Evolutionary conservation across 2,113 vertebrate species (phyloP), one percentile per base, ranked within the genome.

Genomic region (Paratilapia polleni): DNA sequence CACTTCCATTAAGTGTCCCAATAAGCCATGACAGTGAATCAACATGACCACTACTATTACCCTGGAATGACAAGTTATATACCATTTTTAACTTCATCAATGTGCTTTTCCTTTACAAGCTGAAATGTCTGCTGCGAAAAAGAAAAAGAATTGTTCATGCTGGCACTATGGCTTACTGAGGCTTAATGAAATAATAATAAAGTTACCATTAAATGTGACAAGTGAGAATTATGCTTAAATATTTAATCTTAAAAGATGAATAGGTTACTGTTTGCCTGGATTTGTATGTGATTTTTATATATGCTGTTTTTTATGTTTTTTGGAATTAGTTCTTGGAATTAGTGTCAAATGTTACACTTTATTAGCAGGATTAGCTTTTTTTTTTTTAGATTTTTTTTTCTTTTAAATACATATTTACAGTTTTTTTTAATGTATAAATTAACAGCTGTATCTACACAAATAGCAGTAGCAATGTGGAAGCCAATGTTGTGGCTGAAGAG

Each of bases 1-100:
- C 47, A 31, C 66, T 73, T 52, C 66, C 24, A 31, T 73, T 73
- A 52, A 31, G 66, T 31, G 17, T 73, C 66, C 66, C 43, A 73
- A 73, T 73, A 73, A 73, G 66, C 66, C 66, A 52, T 73, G 66
- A 20, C 43, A 73, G 43, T 52, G 66, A 73, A 52, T 73, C 43
- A 52, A 31, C 43, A 52, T 73, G 24, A 43, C 24, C 17, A 52
- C 4, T 70, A 5, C 24, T 52, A 52, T 52, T 47, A 3, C 43
- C 24, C 6, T 11, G 19, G 66, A 52, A 70, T 52, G 66, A 70
- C 43, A 52, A 31, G 17, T 24, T 28, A 52, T 70, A 52, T 52
- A 52, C 43, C 17, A 52, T 70, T 52, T 73, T 73, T 20, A 73
- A 26, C 43, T 73, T 19, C 24, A 0, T 73, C 24, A 0, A 4